Evolutionary conservation across 2,888 invertebrate species (phyloP).

Genomic region (Marasmarcha lunaedactyla): DNA sequence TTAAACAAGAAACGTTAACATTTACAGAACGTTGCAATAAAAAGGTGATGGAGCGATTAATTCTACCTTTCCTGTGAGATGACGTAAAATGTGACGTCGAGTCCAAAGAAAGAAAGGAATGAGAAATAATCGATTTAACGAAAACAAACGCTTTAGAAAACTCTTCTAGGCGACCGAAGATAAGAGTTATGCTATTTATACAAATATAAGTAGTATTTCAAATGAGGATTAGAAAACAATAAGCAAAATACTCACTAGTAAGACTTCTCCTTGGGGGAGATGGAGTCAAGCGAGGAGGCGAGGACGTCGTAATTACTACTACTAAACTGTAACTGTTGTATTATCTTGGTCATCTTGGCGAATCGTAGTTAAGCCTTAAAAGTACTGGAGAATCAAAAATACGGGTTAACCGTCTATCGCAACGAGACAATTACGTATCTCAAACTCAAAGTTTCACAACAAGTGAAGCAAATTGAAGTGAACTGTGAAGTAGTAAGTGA

Average conservation of each 20-base stretch:
- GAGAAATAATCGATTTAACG: neutral
- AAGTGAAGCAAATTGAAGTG: slow-evolving; percentile 21
- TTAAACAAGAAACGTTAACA: too few species aligned
- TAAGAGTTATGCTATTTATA: too few species aligned
- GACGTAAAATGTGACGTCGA: neutral
- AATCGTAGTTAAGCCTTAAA: slow-evolving; percentile 62
- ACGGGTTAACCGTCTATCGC: slow-evolving; percentile 44
- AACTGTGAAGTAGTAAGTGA: too few species aligned
- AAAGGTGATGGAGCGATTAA: too few species aligned
- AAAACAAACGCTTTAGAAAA: too few species aligned
- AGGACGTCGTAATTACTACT: slow-evolving; percentile 60
- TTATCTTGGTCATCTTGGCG: slow-evolving; percentile 64
- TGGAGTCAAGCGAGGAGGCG: slow-evolving; percentile 36
- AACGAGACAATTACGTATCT: slow-evolving; percentile 35
- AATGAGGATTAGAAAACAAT: slow-evolving; percentile 6
- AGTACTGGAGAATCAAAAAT: slow-evolving; percentile 40
- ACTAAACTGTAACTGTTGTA: slow-evolving; percentile 68
- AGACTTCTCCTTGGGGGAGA: slow-evolving; percentile 33
- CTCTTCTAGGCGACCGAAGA: too few species aligned
- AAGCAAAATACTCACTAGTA: slow-evolving; percentile 35
- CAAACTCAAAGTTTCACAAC: slow-evolving; percentile 26
- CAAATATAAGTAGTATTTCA: neutral
- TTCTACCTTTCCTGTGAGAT: neutral
- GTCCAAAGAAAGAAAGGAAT: neutral
- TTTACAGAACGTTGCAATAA: too few species aligned